phyloP scores from a whole-genome alignment of 1,140 invertebrate species.

The Caerostris extrusa region DNA sequence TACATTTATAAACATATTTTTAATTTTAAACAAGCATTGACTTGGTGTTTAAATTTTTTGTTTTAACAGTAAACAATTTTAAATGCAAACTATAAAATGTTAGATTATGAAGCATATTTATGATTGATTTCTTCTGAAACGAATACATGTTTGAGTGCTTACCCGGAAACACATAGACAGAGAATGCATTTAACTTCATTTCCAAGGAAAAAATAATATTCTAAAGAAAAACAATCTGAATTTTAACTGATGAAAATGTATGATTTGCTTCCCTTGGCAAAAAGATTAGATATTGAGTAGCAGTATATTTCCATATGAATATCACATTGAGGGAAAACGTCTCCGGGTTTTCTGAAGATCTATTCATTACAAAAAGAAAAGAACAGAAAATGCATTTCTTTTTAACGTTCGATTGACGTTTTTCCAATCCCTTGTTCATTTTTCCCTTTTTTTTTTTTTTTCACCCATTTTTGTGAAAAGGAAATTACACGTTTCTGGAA shows the following conservation, averaged over 20 bases:
- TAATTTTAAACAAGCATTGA: too few species aligned
- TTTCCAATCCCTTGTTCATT: conserved; percentile 59
- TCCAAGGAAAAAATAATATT: neutral
- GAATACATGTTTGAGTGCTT: too few species aligned
- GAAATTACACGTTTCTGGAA: conserved; percentile 72
- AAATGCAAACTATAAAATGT: too few species aligned
- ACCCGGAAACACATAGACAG: neutral
- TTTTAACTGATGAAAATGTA: neutral
- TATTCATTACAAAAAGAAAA: conserved; percentile 47
- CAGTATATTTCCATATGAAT: conserved; percentile 34
- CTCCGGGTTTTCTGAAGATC: neutral
- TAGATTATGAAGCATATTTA: too few species aligned
- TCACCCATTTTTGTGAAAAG: conserved; percentile 46
- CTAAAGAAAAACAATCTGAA: neutral
- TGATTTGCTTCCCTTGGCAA: neutral
- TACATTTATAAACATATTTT: too few species aligned
- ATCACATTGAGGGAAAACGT: neutral
- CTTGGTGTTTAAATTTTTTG: too few species aligned
- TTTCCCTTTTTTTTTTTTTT: conserved; percentile 18
- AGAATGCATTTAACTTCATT: neutral
- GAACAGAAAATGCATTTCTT: conserved; percentile 58
- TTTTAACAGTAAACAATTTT: too few species aligned
- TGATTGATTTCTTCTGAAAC: too few species aligned
- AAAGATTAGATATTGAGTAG: neutral
- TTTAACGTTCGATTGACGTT: conserved; percentile 67